Base-by-base conservation (phyloP, 2,888 invertebrate species). In the Podotricha telesiphe region DNA sequence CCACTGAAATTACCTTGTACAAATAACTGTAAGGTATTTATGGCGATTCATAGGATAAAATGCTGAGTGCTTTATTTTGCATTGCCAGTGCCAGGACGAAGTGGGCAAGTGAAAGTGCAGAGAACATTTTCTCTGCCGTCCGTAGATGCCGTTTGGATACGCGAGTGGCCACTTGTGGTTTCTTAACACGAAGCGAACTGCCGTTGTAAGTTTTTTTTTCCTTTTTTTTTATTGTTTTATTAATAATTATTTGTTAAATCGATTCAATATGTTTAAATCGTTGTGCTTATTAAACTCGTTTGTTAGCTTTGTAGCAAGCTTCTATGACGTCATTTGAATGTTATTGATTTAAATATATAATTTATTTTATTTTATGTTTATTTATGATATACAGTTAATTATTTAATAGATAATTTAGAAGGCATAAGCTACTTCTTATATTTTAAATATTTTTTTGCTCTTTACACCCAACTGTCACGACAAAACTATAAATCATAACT, bases 71-170 rank as follows among this genome's bases (percentile, higher is more conserved):
- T 28, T 58, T 64, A 78, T 78, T 77, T 76, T 75, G 82, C 87
- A 88, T 79, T 85, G 77, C 76, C 74, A 74, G 74, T 77, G 82
- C 76, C 82, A 87, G 91, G 87, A 88, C 82, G 78, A 88, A 86
- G 88, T 88, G 82, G 87, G 75, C 77, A 76, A 85, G 89, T 89
- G 92, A 92, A 92, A 92, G 92, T 89, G 82, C 82, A 80, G 83
- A 83, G 78, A 83, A 80, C 78, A 83, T 82, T 86, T 81, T 86
- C 86, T 85, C 84, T 83, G 76, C 82, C 81, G 73, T 76, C 78
- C 75, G 72, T 78, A 75, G 76, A 72, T 72, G 74, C 73, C 70
- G 72, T 74, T 76, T 78, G 79, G 80, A 80, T 78, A 77, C 76
- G 80, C 78, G 69, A 48, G 74, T 75, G 76, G 77, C 76, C 80